Evolutionary conservation across 2,888 invertebrate species (phyloP).

Genomic region (Spodoptera littoralis): DNA sequence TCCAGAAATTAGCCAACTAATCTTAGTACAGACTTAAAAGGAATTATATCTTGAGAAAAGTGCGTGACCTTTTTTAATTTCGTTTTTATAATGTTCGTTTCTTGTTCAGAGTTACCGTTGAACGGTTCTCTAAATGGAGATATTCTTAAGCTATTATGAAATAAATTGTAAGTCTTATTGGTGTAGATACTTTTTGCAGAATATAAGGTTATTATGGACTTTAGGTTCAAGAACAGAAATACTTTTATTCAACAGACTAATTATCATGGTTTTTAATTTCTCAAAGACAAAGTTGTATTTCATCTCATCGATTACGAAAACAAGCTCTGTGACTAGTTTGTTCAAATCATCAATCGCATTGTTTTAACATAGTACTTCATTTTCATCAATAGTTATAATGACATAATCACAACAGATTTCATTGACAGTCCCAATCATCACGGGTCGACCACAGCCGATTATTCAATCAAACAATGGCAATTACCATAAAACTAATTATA

Average conservation of each 20-base stretch:
- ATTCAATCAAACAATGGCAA: slow-evolving; percentile 45
- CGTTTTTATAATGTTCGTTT: slow-evolving; percentile 48
- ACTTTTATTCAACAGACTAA: too few species aligned
- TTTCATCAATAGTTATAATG: neutral
- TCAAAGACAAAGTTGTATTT: too few species aligned
- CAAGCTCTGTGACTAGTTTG: too few species aligned
- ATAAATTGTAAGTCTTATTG: slow-evolving; percentile 1
- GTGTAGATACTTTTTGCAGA: too few species aligned
- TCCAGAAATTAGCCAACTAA: slow-evolving; percentile 83
- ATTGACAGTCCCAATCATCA: slow-evolving; percentile 36
- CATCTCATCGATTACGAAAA: too few species aligned
- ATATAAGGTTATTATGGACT: too few species aligned
- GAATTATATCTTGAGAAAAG: slow-evolving; percentile 65
- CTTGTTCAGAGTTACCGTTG: slow-evolving; percentile 37
- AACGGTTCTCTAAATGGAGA: slow-evolving; percentile 9
- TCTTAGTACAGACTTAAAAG: slow-evolving; percentile 72
- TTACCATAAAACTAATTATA: slow-evolving; percentile 48
- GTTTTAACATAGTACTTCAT: too few species aligned
- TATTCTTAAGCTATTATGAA: slow-evolving; percentile 7
- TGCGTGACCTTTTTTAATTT: slow-evolving; percentile 66
- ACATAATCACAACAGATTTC: slow-evolving; percentile 25
- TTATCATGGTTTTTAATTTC: too few species aligned
- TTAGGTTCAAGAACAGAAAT: too few species aligned
- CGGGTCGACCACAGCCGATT: slow-evolving; percentile 21
- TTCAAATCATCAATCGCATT: too few species aligned